Evolutionary conservation across 2,888 invertebrate genomes (phyloP), one percentile per base, ranked within the genome.

Genomic region (Orthosia gothica): DNA sequence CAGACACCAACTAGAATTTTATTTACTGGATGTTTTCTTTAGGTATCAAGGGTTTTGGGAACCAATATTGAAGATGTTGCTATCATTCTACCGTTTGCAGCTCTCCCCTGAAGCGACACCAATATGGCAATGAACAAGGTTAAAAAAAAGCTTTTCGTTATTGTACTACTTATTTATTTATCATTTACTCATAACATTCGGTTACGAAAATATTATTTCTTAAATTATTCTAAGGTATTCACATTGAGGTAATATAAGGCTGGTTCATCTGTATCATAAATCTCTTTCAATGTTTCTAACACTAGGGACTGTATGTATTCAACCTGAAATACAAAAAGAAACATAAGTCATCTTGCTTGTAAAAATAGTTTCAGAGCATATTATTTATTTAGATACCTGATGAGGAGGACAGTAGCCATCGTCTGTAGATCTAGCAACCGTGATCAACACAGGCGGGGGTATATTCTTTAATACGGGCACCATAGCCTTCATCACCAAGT

Each of bases 361-460:
- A 18, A 16, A 59, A 59, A 16, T 5, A 54, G 4, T 52, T 23
- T 13, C 0, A 3, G 15, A n/a, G 15, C 13, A 50, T 0, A 49
- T 47, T 2, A 7, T 54, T 23, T 55, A 64, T 20, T 70, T 20
- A 20, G 45, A 45, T 85, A 96, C 96, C 93, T 98, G 98, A 90
- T 98, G 97, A 23, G 97, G 95, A 0, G 99, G 99, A 88, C 99
- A 99, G 91, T 99, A 99, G 82, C 99, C 99, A 90, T 99, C 99
- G 58, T 98, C 97, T 65, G 98, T 98, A 0, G 99, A 99, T 88
- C 99, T 97, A 0, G 99, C 98, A 64, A 99, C 97, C 0, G 99
- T 99, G 59, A 99, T 96, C 45, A 98, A 92, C 15, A 94, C 92
- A 0, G 98, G 97, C 9, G 97, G 95, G 0, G 98, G 97, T n/a